Percentiles rank a stretch among this genome's conserved stretches.
phyloP scores from a whole-genome alignment of 2,797 vertebrate species.

The Discoglossus pictus region DNA sequence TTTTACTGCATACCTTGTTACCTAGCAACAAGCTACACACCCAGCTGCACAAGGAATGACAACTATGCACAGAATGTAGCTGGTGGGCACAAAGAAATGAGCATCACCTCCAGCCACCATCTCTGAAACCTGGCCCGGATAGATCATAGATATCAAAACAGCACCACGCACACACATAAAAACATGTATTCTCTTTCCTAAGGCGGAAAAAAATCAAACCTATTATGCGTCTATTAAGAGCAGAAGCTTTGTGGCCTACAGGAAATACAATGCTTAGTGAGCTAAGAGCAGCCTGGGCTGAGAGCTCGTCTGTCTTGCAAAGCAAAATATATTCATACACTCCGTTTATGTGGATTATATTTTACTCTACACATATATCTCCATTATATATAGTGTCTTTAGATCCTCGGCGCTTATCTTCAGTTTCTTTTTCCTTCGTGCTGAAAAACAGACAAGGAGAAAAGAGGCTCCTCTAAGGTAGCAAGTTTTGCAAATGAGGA shows the following conservation, averaged over 20 bases:
- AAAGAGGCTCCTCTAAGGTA: too few relatives aligned
- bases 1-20: slow-evolving; percentile 22
- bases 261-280: slow-evolving; percentile 29
- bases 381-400: too few relatives aligned
- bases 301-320: not conserved
- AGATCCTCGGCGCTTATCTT: too few relatives aligned
- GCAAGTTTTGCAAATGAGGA: too few relatives aligned
- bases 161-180: slow-evolving; percentile 39
- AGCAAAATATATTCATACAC: too few relatives aligned
- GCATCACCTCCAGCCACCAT: slow-evolving; percentile 55
- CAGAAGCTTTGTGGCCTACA: slow-evolving; percentile 19
- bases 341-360: too few relatives aligned
- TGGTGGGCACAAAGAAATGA: slow-evolving; percentile 58
- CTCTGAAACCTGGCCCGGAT: slow-evolving; percentile 52
- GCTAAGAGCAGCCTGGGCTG: not conserved
- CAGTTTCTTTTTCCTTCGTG: too few relatives aligned
- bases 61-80: slow-evolving; percentile 62
- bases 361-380: too few relatives aligned
- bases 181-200: slow-evolving; percentile 26
- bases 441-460: too few relatives aligned
- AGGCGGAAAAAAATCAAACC: slow-evolving; percentile 39
- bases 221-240: slow-evolving; percentile 24
- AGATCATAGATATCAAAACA: slow-evolving; percentile 25
- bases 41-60: slow-evolving; percentile 57
- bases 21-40: slow-evolving; percentile 41